Evolutionary conservation across 2,888 invertebrate genomes (phyloP), one percentile per base, ranked within the genome.

Genomic region (Eupelmus urozonus): DNA sequence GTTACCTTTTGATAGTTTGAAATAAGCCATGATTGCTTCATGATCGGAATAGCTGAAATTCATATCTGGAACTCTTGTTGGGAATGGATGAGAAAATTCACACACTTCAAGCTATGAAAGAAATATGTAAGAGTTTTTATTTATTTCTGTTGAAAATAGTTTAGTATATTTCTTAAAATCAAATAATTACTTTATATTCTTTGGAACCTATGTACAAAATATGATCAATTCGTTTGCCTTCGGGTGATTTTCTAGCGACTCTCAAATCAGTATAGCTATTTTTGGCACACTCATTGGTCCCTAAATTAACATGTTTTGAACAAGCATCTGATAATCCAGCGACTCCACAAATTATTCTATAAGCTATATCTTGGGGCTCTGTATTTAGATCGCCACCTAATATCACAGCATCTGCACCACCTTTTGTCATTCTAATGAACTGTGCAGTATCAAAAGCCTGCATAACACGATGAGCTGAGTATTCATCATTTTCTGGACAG

Each of bases 371-470:
- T 29, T 93, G 93, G 0, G 98, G 97, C 85, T 96, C 96, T 16
- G 97, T 93, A 89, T 99, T 99, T 67, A 99, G 92, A 91, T 99
- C 99, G 1, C 99, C 99, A 25, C 96, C 97, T 75, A 98, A 91
- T 83, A 99, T 93, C 70, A 95, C 94, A 27, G 97, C 91, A 90
- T 98, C 97, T 0, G 95, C 94, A 75, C 93, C 92, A 13, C 92
- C 92, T 59, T 94, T 93, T 0, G 98, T 98, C 85, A 96, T 92
- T 85, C 95, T 94, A 76, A 99, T 95, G 89, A 99, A 97, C 91
- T 98, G 97, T 79, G 97, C 96, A 74, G 97, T 95, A 86, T 99
- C 97, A 87, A 96, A 97, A 0, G 98, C 97, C 91, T 99, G 99
- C 70, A 96, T 92, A 7, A 97, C 93, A 84, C 99, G 92, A 90